Conservation (phyloP, 2,888 invertebrate genomes). For the Pammene aurita region DNA sequence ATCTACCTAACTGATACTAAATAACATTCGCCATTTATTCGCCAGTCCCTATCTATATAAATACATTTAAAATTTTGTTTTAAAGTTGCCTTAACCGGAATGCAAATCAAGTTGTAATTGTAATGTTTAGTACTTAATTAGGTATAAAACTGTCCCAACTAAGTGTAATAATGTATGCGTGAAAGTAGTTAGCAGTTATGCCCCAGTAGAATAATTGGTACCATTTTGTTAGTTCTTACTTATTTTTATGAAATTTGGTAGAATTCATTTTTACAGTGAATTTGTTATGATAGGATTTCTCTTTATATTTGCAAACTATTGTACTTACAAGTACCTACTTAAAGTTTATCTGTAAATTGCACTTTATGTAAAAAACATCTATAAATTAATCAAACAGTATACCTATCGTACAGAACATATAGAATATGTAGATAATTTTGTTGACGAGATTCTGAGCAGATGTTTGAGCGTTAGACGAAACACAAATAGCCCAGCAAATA, state of each 20-base stretch:
- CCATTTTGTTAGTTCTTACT: too few species aligned
- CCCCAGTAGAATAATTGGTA: too few species aligned
- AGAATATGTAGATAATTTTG: not conserved
- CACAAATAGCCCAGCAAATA: too few species aligned
- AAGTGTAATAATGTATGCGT: not conserved
- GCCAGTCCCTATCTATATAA: not conserved
- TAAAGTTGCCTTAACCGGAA: not conserved
- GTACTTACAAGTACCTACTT: too few species aligned
- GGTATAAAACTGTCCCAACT: slow-evolving; percentile 20
- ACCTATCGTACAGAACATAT: too few species aligned
- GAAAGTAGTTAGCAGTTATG: not conserved
- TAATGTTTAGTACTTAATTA: slow-evolving; percentile 9
- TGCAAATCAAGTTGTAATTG: not conserved
- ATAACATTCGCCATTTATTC: not conserved
- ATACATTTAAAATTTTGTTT: not conserved
- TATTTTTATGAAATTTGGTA: too few species aligned
- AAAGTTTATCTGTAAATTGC: not conserved
- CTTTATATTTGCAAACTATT: too few species aligned
- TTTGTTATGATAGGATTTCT: too few species aligned
- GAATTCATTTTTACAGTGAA: too few species aligned
- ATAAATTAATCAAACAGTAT: too few species aligned
- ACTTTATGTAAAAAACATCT: too few species aligned
- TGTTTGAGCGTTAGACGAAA: not conserved
- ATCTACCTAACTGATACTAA: too few species aligned
- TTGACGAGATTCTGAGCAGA: not conserved